Percentiles rank a stretch among this genome's conserved stretches.
Evolutionary conservation across 2,113 vertebrate species (phyloP).

Genomic region (Chascanopsetta lugubris): DNA sequence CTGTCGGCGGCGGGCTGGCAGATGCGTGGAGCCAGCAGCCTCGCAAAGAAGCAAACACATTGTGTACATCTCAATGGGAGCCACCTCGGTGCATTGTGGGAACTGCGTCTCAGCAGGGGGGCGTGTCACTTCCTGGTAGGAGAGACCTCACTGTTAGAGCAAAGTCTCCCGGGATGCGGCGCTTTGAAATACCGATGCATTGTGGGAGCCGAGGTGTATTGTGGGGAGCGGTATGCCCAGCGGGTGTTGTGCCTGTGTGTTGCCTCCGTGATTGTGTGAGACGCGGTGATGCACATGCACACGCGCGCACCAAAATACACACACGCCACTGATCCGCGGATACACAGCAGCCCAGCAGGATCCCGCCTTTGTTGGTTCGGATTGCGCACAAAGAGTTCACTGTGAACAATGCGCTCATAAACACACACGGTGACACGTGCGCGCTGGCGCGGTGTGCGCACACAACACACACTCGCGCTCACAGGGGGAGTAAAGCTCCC

Average conservation of each 20-base stretch:
- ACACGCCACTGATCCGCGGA: constrained; percentile 65
- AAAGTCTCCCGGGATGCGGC: constrained; percentile 65
- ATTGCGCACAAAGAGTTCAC: constrained; percentile 62
- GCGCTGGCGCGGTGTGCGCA: constrained; percentile 14
- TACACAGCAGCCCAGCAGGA: constrained; percentile 74
- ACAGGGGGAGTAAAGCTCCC: constrained; percentile 69
- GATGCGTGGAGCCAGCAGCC: constrained; percentile 44
- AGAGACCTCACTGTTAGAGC: constrained; percentile 71
- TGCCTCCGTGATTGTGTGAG: constrained; percentile 50
- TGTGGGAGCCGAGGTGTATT: constrained; percentile 66
- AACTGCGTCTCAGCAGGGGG: constrained; percentile 70
- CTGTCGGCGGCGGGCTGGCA: constrained; percentile 48
- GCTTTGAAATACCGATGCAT: constrained; percentile 77
- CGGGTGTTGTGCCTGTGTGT: constrained; percentile 59
- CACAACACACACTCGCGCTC: constrained; percentile 36
- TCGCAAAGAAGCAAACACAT: constrained; percentile 50
- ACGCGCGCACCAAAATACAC: constrained; percentile 22
- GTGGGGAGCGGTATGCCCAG: constrained; percentile 65
- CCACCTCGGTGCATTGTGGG: constrained; percentile 69
- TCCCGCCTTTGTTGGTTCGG: constrained; percentile 61
- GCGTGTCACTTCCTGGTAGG: constrained; percentile 75
- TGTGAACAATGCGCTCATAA: constrained; percentile 54
- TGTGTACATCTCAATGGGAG: constrained; percentile 58
- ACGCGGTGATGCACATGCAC: constrained; percentile 20
- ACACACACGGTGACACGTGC: constrained; percentile 39